Percentiles rank a stretch among this genome's conserved stretches.
phyloP scores from a whole-genome alignment of 2,797 vertebrate species.

The Tapera naevia region DNA sequence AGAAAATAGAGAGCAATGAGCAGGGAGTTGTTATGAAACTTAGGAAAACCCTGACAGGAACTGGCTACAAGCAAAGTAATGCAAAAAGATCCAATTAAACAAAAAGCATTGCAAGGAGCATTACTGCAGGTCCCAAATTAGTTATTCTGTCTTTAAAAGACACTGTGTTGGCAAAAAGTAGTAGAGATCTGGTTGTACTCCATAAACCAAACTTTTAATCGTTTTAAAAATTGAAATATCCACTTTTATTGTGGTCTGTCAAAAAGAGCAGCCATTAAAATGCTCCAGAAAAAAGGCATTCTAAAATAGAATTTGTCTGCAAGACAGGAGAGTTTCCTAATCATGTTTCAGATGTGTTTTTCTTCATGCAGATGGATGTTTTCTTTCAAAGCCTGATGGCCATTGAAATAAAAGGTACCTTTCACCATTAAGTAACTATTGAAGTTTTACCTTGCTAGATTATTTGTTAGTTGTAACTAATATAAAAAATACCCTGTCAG shows the following conservation, averaged over 20 bases:
- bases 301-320: conserved; percentile 40
- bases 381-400: conserved; percentile 57
- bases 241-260: neutral
- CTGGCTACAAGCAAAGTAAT: neutral
- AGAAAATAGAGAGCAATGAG: neutral
- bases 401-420: conserved; percentile 46
- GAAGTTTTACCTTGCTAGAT: conserved; percentile 66
- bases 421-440: conserved; percentile 63
- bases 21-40: neutral
- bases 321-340: conserved; percentile 13
- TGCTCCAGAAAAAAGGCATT: conserved; percentile 29
- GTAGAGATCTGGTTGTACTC: neutral
- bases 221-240: conserved; percentile 27
- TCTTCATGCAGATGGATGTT: conserved; percentile 26
- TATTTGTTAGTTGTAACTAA: conserved; percentile 71
- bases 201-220: conserved; percentile 6
- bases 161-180: neutral
- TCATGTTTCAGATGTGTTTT: conserved; percentile 19
- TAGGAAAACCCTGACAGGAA: neutral
- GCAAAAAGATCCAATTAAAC: neutral
- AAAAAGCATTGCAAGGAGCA: neutral
- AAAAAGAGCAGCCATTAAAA: conserved; percentile 30
- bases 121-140: neutral
- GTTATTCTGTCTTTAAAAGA: neutral
- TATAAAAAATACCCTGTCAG: conserved; percentile 60